Conservation (phyloP, 1,140 invertebrate genomes). For the Trichoplusia ni region DNA sequence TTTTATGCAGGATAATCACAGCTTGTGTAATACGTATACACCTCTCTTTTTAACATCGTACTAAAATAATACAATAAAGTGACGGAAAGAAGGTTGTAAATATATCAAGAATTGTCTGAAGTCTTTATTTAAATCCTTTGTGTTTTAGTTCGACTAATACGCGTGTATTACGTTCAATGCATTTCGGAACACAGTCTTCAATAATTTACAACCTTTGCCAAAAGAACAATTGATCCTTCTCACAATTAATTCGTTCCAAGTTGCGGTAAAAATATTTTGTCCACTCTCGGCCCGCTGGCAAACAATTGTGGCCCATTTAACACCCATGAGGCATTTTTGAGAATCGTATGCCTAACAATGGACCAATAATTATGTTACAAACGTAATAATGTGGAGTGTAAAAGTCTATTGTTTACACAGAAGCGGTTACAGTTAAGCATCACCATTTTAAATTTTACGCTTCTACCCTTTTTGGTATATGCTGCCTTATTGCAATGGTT, state of each 20-base stretch:
- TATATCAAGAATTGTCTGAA: constrained; percentile 17
- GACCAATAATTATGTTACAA: constrained; percentile 74
- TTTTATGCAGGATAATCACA: not conserved
- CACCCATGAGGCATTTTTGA: constrained; percentile 65
- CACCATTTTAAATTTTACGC: constrained; percentile 15
- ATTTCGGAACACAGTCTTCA: constrained; percentile 40
- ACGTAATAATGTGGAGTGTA: constrained; percentile 68
- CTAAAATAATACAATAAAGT: too few relatives aligned
- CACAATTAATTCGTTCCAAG: constrained; percentile 66
- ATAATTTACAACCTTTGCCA: constrained; percentile 34
- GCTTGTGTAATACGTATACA: too few relatives aligned
- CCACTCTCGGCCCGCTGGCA: constrained; percentile 50
- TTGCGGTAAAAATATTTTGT: constrained; percentile 76
- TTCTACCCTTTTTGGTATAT: not conserved
- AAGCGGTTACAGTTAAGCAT: constrained; percentile 51
- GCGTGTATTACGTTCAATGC: constrained; percentile 7
- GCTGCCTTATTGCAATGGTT: constrained; percentile 28
- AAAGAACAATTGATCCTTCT: constrained; percentile 41
- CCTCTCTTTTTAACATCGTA: too few relatives aligned
- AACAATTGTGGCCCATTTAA: constrained; percentile 54
- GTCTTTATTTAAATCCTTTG: constrained; percentile 6
- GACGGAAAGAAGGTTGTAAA: not conserved
- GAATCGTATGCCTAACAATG: constrained; percentile 63
- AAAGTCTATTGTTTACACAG: constrained; percentile 69
- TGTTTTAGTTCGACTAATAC: constrained; percentile 1